Evolutionary conservation across 2,888 invertebrate genomes (phyloP).

Genomic region (Drosophila anceps): DNA sequence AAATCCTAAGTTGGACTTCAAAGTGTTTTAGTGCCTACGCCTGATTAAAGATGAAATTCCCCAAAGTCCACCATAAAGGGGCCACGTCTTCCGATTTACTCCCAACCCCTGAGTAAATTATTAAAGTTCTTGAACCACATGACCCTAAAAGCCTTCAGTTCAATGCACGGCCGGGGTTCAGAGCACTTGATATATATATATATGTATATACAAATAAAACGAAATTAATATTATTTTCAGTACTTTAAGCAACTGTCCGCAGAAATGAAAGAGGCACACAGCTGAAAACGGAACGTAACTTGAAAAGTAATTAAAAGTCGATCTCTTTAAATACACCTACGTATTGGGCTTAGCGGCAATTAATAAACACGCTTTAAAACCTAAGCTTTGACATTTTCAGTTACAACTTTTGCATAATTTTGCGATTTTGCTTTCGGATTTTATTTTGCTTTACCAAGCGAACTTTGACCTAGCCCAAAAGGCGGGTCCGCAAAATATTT

Average conservation of each 20-base stretch:
- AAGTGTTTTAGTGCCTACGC: conserved; percentile 26
- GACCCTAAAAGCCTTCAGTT: conserved; percentile 19
- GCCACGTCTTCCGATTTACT: neutral
- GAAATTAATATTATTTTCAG: neutral
- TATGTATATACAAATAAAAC: conserved; percentile 33
- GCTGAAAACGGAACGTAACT: conserved; percentile 33
- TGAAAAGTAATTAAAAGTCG: conserved; percentile 21
- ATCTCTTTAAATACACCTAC: conserved; percentile 1
- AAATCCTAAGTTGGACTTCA: conserved; percentile 38
- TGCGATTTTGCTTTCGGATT: conserved; percentile 15
- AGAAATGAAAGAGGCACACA: neutral
- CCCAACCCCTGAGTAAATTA: conserved; percentile 18
- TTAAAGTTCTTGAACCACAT: conserved; percentile 13
- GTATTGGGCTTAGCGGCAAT: conserved; percentile 22
- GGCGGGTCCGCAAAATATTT: conserved; percentile 17
- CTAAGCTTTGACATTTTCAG: conserved; percentile 12
- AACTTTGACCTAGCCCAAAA: conserved; percentile 51
- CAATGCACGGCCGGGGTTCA: conserved; percentile 33
- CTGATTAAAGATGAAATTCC: conserved; percentile 39
- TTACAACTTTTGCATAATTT: conserved; percentile 24
- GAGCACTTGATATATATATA: conserved; percentile 39
- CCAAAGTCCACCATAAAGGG: conserved; percentile 1
- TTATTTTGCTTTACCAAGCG: conserved; percentile 1
- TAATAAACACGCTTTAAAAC: conserved; percentile 27
- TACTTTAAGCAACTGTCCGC: conserved; percentile 29